Conservation (phyloP, 2,797 vertebrate genomes). For the Mastacembelus armatus region DNA sequence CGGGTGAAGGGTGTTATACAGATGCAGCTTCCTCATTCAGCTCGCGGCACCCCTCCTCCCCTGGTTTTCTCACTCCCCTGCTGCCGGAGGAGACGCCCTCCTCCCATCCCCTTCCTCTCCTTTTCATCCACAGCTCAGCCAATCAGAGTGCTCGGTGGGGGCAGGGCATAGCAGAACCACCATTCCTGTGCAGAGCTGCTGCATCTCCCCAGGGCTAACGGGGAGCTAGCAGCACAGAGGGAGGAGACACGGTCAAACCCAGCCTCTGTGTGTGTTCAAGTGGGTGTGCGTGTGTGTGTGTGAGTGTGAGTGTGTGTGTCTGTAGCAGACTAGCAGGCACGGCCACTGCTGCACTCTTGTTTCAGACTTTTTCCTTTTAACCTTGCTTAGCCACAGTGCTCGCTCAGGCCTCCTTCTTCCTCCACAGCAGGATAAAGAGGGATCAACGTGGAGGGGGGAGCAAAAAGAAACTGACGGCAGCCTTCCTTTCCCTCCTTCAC, state of each 20-base stretch:
- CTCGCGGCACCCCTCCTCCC: not conserved
- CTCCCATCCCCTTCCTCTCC: slow-evolving; percentile 6
- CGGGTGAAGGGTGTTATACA: slow-evolving; percentile 19
- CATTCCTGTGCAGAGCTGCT: slow-evolving; percentile 66
- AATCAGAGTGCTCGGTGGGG: slow-evolving; percentile 70
- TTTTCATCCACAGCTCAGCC: slow-evolving; percentile 51
- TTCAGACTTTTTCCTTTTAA: slow-evolving; percentile 38
- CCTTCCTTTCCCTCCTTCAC: slow-evolving; percentile 22
- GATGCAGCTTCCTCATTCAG: slow-evolving; percentile 53
- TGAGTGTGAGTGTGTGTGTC: slow-evolving; percentile 36
- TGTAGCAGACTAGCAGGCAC: slow-evolving; percentile 63
- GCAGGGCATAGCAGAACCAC: slow-evolving; percentile 64
- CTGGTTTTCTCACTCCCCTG: not conserved
- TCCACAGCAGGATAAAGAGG: slow-evolving; percentile 30
- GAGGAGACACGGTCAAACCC: slow-evolving; percentile 56
- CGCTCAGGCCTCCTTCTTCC: slow-evolving; percentile 36
- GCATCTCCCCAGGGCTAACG: slow-evolving; percentile 65
- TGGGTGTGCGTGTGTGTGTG: slow-evolving; percentile 35
- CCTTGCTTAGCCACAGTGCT: slow-evolving; percentile 43
- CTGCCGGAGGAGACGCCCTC: slow-evolving; percentile 33
- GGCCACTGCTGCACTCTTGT: slow-evolving; percentile 43
- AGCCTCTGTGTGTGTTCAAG: slow-evolving; percentile 48
- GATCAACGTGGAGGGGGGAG: slow-evolving; percentile 45
- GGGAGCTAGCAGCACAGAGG: slow-evolving; percentile 62
- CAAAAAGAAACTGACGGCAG: slow-evolving; percentile 16